These are phyloP conservation scores for Varecia variegata DNA, from an alignment of 2,797 vertebrate species.

Conservation along the genomic window DNA sequence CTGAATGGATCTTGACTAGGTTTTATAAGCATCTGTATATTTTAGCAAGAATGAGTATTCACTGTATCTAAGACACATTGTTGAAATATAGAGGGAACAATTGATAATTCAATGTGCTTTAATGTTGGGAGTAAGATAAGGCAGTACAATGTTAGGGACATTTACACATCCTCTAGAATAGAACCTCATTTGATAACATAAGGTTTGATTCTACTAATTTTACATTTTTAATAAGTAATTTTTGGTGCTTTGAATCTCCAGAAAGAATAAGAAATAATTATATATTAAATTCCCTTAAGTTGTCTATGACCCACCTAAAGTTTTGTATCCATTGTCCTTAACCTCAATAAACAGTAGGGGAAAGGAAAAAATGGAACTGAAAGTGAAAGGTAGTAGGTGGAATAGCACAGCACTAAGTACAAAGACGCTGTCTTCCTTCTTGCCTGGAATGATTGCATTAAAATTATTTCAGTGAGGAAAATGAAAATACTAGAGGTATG, in stretches of 20 bases:
- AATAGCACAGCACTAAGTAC: neutral
- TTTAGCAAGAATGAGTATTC: neutral
- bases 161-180: neutral
- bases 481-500: neutral
- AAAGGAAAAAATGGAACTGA: neutral
- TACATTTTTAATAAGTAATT: neutral
- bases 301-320: neutral
- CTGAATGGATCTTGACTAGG: neutral
- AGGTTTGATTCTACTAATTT: neutral
- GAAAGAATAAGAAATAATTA: neutral
- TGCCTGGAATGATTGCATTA: neutral
- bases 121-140: neutral
- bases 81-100: neutral
- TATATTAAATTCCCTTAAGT: neutral
- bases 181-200: neutral
- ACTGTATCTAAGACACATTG: neutral
- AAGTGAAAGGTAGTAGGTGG: neutral
- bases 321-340: neutral
- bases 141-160: neutral
- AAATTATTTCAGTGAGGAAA: neutral
- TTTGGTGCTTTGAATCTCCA: conserved; percentile 1
- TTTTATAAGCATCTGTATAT: neutral
- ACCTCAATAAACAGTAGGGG: neutral
- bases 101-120: neutral
- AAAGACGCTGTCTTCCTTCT: neutral